Conservation (phyloP, 2,888 invertebrate species). For the Spisula subtruncata region DNA sequence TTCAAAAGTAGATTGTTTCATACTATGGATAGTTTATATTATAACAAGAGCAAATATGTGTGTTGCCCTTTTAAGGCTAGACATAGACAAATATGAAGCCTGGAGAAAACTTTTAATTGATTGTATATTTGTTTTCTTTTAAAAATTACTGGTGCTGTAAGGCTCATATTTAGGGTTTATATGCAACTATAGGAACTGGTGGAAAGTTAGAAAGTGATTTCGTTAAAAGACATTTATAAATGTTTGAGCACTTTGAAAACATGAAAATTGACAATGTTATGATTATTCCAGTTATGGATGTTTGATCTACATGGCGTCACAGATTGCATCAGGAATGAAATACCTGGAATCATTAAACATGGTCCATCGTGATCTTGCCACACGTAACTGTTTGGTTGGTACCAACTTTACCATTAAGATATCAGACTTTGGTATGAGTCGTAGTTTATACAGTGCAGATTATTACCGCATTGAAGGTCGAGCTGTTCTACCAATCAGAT, state of each 20-base stretch:
- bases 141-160: no score
- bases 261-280: constrained; percentile 41
- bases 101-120: no score
- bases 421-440: constrained; percentile 88
- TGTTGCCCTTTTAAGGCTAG: no score
- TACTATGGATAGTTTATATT: no score
- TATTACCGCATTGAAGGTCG: constrained; percentile 94
- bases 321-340: constrained; percentile 96
- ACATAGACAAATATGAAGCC: no score
- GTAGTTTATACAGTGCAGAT: constrained; percentile 89
- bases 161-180: no score
- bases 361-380: constrained; percentile 96
- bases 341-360: constrained; percentile 96
- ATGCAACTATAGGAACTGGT: no score
- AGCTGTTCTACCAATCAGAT: constrained; percentile 94
- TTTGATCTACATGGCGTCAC: constrained; percentile 94
- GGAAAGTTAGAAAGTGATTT: no score
- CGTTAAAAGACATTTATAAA: no score
- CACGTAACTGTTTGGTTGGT: constrained; percentile 95
- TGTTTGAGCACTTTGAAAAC: background rate
- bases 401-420: constrained; percentile 91
- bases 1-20: no score
- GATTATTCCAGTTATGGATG: constrained; percentile 92
- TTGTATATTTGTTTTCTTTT: no score
- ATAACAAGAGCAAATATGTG: no score